A percentile compares a stretch with the other conserved stretches of the same genome.
These are phyloP conservation scores for Dascillus cervinus DNA, from an alignment of 2,888 invertebrate species.

Conservation along the genomic window DNA sequence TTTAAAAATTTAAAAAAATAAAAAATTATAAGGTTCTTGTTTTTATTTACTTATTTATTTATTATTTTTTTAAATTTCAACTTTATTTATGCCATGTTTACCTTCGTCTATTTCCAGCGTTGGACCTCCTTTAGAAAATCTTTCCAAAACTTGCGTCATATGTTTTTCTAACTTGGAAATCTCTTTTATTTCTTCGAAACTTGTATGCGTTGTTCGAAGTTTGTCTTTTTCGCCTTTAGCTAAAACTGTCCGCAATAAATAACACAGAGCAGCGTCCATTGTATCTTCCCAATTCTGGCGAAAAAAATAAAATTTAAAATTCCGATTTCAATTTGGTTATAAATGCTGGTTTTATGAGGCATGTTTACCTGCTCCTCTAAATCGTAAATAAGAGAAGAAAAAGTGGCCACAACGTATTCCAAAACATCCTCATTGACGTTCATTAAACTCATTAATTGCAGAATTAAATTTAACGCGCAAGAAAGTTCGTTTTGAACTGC, in stretches of 20 bases:
- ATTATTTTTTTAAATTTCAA: no score
- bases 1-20: conserved; percentile 3
- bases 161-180: conserved; percentile 37
- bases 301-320: no score
- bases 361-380: conserved; percentile 32
- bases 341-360: no score
- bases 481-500: conserved; percentile 31
- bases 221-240: conserved; percentile 59
- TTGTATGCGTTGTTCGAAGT: conserved; percentile 48
- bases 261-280: conserved; percentile 57
- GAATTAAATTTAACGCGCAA: conserved; percentile 30
- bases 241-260: conserved; percentile 54
- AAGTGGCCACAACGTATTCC: conserved; percentile 27
- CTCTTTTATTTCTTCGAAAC: conserved; percentile 38
- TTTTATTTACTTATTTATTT: conserved; percentile 2
- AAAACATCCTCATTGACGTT: conserved; percentile 27
- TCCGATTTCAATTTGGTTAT: no score
- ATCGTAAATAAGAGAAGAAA: conserved; percentile 30
- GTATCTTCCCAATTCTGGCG: conserved; percentile 75
- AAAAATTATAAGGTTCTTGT: not conserved
- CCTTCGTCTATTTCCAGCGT: conserved; percentile 3
- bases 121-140: conserved; percentile 24
- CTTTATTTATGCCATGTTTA: conserved; percentile 9
- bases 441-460: conserved; percentile 29
- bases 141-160: conserved; percentile 36